Evolutionary conservation across 2,113 vertebrate genomes (phyloP).

Genomic region (Pterocles gutturalis): DNA sequence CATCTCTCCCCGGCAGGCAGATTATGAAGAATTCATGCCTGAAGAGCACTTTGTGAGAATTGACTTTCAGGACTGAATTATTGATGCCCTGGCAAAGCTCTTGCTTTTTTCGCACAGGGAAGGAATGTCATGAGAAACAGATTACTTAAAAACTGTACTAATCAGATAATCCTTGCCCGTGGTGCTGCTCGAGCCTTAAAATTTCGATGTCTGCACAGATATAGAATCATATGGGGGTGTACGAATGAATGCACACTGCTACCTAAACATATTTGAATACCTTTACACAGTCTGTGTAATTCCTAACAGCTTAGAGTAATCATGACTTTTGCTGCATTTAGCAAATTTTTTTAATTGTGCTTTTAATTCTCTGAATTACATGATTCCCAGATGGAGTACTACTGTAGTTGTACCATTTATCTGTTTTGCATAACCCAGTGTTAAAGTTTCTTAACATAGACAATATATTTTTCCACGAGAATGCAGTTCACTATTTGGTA

Average conservation of each 20-base stretch:
- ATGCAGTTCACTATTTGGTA: background rate
- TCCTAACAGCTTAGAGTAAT: background rate
- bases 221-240: background rate
- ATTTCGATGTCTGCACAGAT: background rate
- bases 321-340: background rate
- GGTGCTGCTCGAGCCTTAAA: background rate
- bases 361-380: background rate
- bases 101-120: background rate
- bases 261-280: background rate
- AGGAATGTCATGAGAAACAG: background rate
- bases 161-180: background rate
- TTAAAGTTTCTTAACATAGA: background rate
- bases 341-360: background rate
- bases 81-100: background rate
- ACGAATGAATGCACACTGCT: background rate
- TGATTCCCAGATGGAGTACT: background rate
- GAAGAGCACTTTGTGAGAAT: background rate
- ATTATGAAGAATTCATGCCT: background rate
- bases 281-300: background rate
- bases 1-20: fast-evolving
- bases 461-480: background rate
- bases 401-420: background rate
- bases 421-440: background rate
- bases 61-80: background rate
- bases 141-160: background rate